Conservation (phyloP, 2,113 vertebrate species). For the Nothocercus julius region DNA sequence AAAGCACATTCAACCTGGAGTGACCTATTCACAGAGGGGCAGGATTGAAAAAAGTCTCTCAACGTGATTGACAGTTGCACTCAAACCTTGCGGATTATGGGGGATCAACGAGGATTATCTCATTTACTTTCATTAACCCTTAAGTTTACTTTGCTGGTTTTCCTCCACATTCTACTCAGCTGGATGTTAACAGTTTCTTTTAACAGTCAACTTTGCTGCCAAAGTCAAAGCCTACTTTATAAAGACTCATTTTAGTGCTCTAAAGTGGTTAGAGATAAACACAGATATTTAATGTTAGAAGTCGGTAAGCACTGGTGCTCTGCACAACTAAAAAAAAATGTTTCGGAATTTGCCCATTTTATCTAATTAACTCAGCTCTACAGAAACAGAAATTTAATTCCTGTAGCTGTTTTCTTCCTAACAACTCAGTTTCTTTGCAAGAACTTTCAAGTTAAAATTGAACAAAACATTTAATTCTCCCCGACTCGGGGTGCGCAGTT, state of each 20-base stretch:
- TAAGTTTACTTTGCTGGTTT: conserved; percentile 73
- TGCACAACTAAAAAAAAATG: neutral
- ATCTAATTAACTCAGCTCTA: neutral
- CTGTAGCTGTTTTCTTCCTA: neutral
- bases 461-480: neutral
- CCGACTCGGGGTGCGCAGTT: neutral
- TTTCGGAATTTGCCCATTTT: neutral
- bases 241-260: conserved; percentile 6
- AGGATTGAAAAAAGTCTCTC: conserved; percentile 51
- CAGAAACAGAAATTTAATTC: neutral
- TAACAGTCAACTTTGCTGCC: neutral
- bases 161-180: conserved; percentile 59
- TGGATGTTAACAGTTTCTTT: conserved; percentile 73
- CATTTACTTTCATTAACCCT: conserved; percentile 79
- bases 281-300: neutral
- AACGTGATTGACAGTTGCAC: conserved; percentile 75
- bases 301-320: neutral
- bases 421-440: neutral
- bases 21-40: conserved; percentile 57
- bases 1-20: conserved; percentile 37
- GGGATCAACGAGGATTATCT: conserved; percentile 78
- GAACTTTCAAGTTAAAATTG: neutral
- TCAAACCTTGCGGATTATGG: conserved; percentile 74
- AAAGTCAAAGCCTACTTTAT: neutral
- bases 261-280: neutral